Percentiles rank a stretch among this genome's conserved stretches.
These are phyloP conservation scores for Listronotus oregonensis DNA, from an alignment of 1,140 invertebrate species.

Conservation along the genomic window DNA sequence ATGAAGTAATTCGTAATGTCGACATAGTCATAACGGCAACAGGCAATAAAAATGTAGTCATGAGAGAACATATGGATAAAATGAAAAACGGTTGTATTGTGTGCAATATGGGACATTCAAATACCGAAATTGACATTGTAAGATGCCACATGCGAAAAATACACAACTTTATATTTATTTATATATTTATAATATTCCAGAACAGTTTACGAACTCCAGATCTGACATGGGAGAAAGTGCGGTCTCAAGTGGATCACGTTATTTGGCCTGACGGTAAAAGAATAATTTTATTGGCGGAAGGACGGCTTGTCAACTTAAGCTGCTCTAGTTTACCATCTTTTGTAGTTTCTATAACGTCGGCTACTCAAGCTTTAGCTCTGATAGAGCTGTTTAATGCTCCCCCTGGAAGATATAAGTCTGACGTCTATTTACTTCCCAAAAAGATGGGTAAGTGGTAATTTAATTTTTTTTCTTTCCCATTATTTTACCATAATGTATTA, in stretches of 20 bases:
- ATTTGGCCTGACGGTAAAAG: slow-evolving; percentile 94
- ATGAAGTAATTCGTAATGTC: slow-evolving; percentile 91
- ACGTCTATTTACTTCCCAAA: slow-evolving; percentile 96
- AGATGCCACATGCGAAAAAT: slow-evolving; percentile 52
- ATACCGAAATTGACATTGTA: slow-evolving; percentile 97
- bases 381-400: slow-evolving; percentile 98
- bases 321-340: slow-evolving; percentile 97
- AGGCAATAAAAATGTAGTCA: slow-evolving; percentile 96
- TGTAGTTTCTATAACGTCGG: slow-evolving; percentile 93
- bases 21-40: slow-evolving; percentile 96
- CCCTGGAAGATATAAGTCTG: slow-evolving; percentile 90
- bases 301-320: slow-evolving; percentile 92
- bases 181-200: slow-evolving; percentile 59
- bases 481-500: too few species aligned
- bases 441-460: slow-evolving; percentile 87
- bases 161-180: background rate
- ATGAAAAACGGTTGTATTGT: slow-evolving; percentile 97
- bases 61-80: slow-evolving; percentile 92
- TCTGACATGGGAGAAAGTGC: slow-evolving; percentile 95
- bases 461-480: too few species aligned
- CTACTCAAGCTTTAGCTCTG: slow-evolving; percentile 91
- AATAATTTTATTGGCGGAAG: slow-evolving; percentile 92
- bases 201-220: slow-evolving; percentile 92
- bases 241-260: slow-evolving; percentile 96
- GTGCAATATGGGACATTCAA: slow-evolving; percentile 98